phyloP scores from a whole-genome alignment of 2,113 vertebrate species.

The Litocranius walleri region DNA sequence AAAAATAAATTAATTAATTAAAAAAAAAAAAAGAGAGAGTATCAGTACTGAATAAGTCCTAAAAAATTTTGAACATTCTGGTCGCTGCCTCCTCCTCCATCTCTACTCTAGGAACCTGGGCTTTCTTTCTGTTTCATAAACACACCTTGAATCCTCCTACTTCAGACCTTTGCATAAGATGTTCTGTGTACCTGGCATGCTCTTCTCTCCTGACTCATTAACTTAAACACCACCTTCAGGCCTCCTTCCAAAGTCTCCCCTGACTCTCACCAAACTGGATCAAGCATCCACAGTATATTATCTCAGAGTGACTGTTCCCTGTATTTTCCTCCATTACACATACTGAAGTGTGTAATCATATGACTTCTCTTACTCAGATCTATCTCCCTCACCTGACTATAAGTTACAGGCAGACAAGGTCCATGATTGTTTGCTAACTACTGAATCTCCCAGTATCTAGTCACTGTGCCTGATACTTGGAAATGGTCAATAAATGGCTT shows the following conservation, averaged over 20 bases:
- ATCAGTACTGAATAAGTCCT: background rate
- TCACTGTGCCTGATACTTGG: background rate
- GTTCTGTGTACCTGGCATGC: background rate
- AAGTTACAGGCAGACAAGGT: background rate
- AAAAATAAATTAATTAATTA: too few relatives aligned
- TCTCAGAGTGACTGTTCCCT: background rate
- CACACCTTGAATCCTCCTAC: background rate
- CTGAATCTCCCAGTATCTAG: background rate
- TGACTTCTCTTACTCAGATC: background rate
- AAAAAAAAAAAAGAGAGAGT: too few relatives aligned
- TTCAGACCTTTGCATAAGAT: background rate
- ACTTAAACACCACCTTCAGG: background rate
- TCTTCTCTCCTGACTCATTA: background rate
- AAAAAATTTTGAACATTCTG: background rate
- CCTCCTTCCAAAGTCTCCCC: background rate
- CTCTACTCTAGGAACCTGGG: background rate
- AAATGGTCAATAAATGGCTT: background rate
- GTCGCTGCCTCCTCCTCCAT: background rate
- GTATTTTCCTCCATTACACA: background rate
- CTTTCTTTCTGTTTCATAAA: background rate
- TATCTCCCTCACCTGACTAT: background rate
- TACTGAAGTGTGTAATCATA: background rate
- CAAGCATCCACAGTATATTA: background rate
- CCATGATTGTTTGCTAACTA: background rate
- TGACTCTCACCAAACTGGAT: background rate